Conservation (phyloP, 2,888 invertebrate species). For the Drosophila peninsularis region DNA sequence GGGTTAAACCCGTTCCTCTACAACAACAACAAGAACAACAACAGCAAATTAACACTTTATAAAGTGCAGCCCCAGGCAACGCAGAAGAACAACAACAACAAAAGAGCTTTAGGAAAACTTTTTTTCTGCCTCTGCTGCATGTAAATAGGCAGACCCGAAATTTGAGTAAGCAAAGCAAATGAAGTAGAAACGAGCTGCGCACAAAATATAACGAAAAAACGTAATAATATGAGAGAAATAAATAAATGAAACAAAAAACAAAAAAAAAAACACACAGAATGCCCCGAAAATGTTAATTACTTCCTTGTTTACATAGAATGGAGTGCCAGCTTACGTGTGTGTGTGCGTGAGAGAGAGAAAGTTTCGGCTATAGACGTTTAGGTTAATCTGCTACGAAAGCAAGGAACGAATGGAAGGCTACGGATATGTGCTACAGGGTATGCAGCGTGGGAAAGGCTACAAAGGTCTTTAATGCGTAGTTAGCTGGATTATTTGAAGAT, state of each 20-base stretch:
- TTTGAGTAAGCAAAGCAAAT: slow-evolving; percentile 80
- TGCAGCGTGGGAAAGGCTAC: background rate
- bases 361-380: slow-evolving; percentile 28
- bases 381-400: slow-evolving; percentile 19
- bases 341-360: slow-evolving; percentile 21
- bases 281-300: slow-evolving; percentile 80
- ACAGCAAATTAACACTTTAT: slow-evolving; percentile 81
- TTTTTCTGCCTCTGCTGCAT: slow-evolving; percentile 39
- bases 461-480: background rate
- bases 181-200: slow-evolving; percentile 67
- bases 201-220: background rate
- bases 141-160: slow-evolving; percentile 74
- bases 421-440: background rate
- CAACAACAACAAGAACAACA: slow-evolving; percentile 42
- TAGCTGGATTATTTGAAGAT: background rate
- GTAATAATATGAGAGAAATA: slow-evolving; percentile 31
- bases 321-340: slow-evolving; percentile 49
- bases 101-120: slow-evolving; percentile 41
- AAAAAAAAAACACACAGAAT: no score
- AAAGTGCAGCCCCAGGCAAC: slow-evolving; percentile 73
- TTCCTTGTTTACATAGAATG: slow-evolving; percentile 71
- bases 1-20: slow-evolving; percentile 65
- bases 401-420: background rate
- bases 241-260: slow-evolving; percentile 24
- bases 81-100: slow-evolving; percentile 3